Base-by-base conservation (phyloP, 2,888 invertebrate species). In the Gymnosoma rotundatum region DNA sequence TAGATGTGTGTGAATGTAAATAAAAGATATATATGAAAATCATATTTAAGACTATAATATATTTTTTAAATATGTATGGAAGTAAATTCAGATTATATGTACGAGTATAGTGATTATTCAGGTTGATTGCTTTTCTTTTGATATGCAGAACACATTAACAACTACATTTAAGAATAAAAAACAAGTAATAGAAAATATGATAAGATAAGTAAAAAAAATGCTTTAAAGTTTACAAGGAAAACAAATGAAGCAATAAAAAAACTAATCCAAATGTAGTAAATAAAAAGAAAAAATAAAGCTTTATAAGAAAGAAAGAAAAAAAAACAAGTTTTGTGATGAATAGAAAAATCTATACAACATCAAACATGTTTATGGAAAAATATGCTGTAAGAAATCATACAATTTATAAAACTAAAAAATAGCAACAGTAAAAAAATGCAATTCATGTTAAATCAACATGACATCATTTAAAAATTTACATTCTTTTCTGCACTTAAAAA, bases 91-190 rank as follows among this genome's bases (percentile, higher is more conserved):
- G 18, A 32, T 2, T 64, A 50, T 61, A 73, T 69, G 60, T 76
- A 69, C 50, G 8, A 32, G 32, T 32, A 9, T 45, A 64, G 75
- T 83, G 82, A 87, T 87, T 87, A 83, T 86, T 82, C 67, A 76
- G 83, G 86, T 83, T 86, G 86, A 87, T 87, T 87, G 86, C 86
- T 85, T 78, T 78, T 83, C 86, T 87, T 87, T 87, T 86, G 83
- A 83, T 50, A 18, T 20, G 63, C 36, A 54, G 32, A 67, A 72
- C 61, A 52, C 64, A 66, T 60, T 50, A 36, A 61, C 54, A 75
- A 61, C 18, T 45, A 50, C 50, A 73, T 73, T 56, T 72, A 38
- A 78, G 38, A 42, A 10, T 25, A 45, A n/a, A 70, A 67, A 50
- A 58, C 6, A 79, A 42, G 48, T 64, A 56, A 60, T 18, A 58